Percentiles rank a stretch among this genome's conserved stretches.
These are phyloP conservation scores for Endomychus coccineus DNA, from an alignment of 2,888 invertebrate species.

Conservation along the genomic window DNA sequence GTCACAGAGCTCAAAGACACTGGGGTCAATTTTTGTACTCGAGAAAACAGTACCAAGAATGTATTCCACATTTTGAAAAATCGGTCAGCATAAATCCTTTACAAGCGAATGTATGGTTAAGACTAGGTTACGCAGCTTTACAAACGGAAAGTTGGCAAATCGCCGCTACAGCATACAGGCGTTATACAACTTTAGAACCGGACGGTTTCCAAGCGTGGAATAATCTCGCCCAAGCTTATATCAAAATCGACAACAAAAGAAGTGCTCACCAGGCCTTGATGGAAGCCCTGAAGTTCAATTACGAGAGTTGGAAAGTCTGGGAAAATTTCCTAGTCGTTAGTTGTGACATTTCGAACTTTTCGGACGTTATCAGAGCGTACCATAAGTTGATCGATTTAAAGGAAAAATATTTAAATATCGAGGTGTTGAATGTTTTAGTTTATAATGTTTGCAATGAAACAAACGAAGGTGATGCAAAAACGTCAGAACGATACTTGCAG, in stretches of 20 bases:
- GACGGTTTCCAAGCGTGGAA: conserved; percentile 96
- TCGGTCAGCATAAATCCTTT: conserved; percentile 81
- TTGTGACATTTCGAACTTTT: conserved; percentile 77
- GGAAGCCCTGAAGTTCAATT: conserved; percentile 88
- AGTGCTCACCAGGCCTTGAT: conserved; percentile 78
- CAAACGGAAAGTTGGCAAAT: conserved; percentile 70
- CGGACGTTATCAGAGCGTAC: conserved; percentile 77
- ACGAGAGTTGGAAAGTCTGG: conserved; percentile 92
- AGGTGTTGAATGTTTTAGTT: conserved; percentile 66
- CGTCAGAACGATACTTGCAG: conserved; percentile 46
- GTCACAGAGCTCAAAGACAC: conserved; percentile 79
- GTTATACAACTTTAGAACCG: conserved; percentile 81
- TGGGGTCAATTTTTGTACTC: conserved; percentile 77
- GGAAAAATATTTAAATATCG: conserved; percentile 67
- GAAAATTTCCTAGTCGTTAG: conserved; percentile 88
- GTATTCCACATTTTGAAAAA: conserved; percentile 72
- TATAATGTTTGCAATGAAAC: conserved; percentile 59
- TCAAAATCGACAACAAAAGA: conserved; percentile 76
- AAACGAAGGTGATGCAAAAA: conserved; percentile 54
- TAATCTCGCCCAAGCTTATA: conserved; percentile 90
- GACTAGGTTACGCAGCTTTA: conserved; percentile 79
- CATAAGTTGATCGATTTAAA: conserved; percentile 81
- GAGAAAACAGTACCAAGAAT: conserved; percentile 67
- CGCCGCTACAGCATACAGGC: conserved; percentile 77
- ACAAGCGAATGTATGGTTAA: conserved; percentile 80